Percentiles rank a stretch among this genome's conserved stretches.
These are phyloP conservation scores for Musca vetustissima DNA, from an alignment of 1,140 invertebrate genomes.

Conservation along the genomic window DNA sequence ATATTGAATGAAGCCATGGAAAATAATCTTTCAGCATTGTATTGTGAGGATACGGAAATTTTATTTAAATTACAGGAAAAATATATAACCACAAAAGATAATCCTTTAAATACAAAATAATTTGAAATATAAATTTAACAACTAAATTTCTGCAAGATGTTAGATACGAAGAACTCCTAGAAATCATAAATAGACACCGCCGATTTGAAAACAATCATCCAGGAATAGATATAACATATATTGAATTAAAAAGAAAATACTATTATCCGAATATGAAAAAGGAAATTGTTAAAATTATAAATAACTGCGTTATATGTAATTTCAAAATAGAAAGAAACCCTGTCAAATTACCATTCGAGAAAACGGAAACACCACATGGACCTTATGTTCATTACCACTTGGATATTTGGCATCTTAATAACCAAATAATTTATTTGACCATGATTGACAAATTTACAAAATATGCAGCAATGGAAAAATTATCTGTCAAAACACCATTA, in stretches of 20 bases:
- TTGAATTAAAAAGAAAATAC: slow-evolving; percentile 26
- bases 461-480: too few species aligned
- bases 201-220: slow-evolving; percentile 28
- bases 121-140: slow-evolving; percentile 5
- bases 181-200: neutral
- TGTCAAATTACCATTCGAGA: slow-evolving; percentile 18
- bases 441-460: too few species aligned
- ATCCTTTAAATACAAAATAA: neutral
- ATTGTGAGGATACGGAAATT: neutral
- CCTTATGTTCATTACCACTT: neutral
- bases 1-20: neutral
- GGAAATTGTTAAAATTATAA: slow-evolving; percentile 31
- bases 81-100: neutral
- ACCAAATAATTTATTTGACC: too few species aligned
- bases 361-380: slow-evolving; percentile 16
- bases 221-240: slow-evolving; percentile 32
- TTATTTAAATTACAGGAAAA: slow-evolving; percentile 9
- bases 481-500: too few species aligned
- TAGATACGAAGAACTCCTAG: neutral
- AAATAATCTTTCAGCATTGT: slow-evolving; percentile 5
- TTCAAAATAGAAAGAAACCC: slow-evolving; percentile 35
- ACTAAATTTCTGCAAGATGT: slow-evolving; percentile 8
- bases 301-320: slow-evolving; percentile 32
- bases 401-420: slow-evolving; percentile 4
- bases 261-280: slow-evolving; percentile 33